phyloP scores from a whole-genome alignment of 1,140 invertebrate species.

The Meloidogyne floridensis region DNA sequence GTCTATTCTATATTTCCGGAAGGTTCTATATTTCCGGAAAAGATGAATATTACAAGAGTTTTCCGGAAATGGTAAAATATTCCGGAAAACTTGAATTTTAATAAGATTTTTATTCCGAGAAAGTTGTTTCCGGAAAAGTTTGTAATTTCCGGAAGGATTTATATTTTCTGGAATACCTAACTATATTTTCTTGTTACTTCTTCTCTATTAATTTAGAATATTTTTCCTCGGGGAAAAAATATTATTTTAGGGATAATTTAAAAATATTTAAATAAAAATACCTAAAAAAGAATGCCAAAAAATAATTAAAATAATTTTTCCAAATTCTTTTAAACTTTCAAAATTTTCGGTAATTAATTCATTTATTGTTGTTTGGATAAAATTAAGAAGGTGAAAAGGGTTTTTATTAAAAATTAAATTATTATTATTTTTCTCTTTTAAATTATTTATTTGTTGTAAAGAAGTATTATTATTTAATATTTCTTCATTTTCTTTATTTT shows the following conservation, averaged over 20 bases:
- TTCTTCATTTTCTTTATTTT: neutral
- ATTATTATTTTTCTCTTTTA: neutral
- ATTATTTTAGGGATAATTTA: too few species aligned
- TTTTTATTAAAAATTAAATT: neutral
- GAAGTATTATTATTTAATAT: neutral
- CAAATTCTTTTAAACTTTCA: slow-evolving; percentile 4
- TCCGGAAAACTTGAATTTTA: too few species aligned
- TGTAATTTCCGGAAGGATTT: neutral
- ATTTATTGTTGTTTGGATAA: neutral
- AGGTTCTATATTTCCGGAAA: too few species aligned
- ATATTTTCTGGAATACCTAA: neutral
- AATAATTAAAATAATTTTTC: slow-evolving; percentile 4
- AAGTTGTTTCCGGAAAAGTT: too few species aligned
- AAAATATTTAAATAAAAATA: neutral
- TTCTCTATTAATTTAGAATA: too few species aligned
- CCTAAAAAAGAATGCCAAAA: slow-evolving; percentile 19
- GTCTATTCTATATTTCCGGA: too few species aligned
- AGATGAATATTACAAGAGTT: neutral
- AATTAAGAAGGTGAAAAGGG: neutral
- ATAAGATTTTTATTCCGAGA: too few species aligned
- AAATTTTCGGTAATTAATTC: slow-evolving; percentile 11
- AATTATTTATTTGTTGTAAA: neutral
- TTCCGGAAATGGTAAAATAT: neutral
- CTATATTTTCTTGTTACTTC: too few species aligned
- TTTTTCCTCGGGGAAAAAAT: neutral